These are phyloP conservation scores for Oncorhynchus kisutch DNA, from an alignment of 2,113 vertebrate species.

Conservation along the genomic window DNA sequence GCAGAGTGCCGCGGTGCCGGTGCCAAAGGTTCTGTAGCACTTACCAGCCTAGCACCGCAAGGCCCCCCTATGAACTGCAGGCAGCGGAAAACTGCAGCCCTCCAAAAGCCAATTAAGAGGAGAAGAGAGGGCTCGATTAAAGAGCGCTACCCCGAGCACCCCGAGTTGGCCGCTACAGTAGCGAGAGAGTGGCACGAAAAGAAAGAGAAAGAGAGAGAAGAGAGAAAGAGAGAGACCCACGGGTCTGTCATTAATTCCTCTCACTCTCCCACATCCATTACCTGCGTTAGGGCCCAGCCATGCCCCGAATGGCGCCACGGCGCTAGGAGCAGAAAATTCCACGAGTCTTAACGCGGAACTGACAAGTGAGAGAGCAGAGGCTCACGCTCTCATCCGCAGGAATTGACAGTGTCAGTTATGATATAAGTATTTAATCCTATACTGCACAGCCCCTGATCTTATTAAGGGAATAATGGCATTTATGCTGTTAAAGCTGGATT, in stretches of 20 bases:
- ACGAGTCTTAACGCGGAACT: constrained; percentile 71
- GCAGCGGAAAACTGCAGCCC: constrained; percentile 28
- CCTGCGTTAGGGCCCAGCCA: constrained; percentile 40
- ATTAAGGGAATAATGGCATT: constrained; percentile 82
- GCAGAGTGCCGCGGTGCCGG: constrained; percentile 29
- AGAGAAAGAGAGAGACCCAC: constrained; percentile 40
- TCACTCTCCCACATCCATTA: constrained; percentile 62
- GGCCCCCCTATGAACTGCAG: constrained; percentile 20
- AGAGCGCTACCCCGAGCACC: constrained; percentile 23
- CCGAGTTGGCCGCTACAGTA: not conserved
- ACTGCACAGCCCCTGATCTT: constrained; percentile 79
- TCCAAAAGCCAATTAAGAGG: constrained; percentile 60
- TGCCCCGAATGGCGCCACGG: constrained; percentile 24
- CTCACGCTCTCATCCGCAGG: constrained; percentile 62
- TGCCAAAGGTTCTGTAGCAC: constrained; percentile 42
- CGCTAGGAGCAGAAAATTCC: constrained; percentile 55
- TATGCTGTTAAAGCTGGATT: constrained; percentile 79
- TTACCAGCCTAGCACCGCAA: constrained; percentile 22
- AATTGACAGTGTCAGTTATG: constrained; percentile 77
- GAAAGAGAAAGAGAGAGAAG: constrained; percentile 40
- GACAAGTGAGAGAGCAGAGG: constrained; percentile 59
- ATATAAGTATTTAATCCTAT: constrained; percentile 82
- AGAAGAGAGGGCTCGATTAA: constrained; percentile 56
- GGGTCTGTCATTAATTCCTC: constrained; percentile 2
- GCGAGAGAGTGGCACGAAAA: constrained; percentile 43